Evolutionary conservation across 2,888 invertebrate genomes (phyloP).

Genomic region (Craniophora ligustri): DNA sequence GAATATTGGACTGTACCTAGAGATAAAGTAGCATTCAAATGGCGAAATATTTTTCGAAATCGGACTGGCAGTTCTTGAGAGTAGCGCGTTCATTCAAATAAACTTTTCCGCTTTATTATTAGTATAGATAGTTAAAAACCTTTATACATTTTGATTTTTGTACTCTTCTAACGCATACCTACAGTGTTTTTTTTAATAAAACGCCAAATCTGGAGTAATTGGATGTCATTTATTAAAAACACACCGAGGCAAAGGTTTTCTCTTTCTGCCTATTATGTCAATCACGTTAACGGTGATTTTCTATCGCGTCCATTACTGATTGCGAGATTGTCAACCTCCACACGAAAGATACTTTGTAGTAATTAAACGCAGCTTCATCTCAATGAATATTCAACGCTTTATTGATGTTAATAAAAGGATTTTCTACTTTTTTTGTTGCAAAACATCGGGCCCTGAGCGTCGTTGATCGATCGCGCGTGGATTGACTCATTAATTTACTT

Average conservation of each 20-base stretch:
- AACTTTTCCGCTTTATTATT: no score
- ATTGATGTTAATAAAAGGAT: conserved; percentile 53
- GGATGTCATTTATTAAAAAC: conserved; percentile 9
- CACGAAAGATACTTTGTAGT: conserved; percentile 56
- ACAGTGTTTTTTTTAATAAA: not conserved
- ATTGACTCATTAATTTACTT: conserved; percentile 53
- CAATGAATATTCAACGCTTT: conserved; percentile 63
- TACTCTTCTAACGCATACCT: no score
- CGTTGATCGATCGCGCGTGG: conserved; percentile 52
- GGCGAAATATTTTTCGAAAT: no score
- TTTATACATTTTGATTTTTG: no score
- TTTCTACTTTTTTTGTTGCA: conserved; percentile 47
- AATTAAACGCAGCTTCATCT: conserved; percentile 66
- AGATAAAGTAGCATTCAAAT: no score
- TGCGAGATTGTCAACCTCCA: conserved; percentile 49
- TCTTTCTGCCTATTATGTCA: conserved; percentile 45
- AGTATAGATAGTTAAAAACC: no score
- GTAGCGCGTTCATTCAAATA: no score
- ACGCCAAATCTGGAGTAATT: conserved; percentile 4
- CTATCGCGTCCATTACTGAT: conserved; percentile 45
- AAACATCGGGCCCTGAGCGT: conserved; percentile 28
- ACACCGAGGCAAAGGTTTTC: conserved; percentile 33
- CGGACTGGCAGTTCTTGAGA: no score
- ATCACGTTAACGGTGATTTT: conserved; percentile 37
- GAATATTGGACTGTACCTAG: no score